phyloP scores from a whole-genome alignment of 2,888 invertebrate species.

The Synanthedon myopaeformis region DNA sequence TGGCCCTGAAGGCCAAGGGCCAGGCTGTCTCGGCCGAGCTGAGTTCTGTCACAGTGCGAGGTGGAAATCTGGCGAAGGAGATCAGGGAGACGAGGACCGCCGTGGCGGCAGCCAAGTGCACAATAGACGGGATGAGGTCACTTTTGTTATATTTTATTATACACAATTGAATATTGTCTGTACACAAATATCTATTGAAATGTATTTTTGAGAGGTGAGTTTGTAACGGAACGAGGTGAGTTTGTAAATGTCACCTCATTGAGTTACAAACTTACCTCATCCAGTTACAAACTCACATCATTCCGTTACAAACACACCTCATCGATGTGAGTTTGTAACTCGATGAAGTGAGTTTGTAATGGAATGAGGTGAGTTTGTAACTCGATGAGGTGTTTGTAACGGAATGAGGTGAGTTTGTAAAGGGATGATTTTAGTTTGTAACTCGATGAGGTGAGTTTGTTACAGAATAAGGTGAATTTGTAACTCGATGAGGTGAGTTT shows the following conservation, averaged over 20 bases:
- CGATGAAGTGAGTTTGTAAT: not conserved
- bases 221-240: not conserved
- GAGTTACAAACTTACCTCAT: too few species aligned
- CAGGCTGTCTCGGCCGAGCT: constrained; percentile 86
- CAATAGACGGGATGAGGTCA: constrained; percentile 98
- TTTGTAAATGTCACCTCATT: too few species aligned
- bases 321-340: too few species aligned
- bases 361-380: not conserved
- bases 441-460: too few species aligned
- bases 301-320: too few species aligned
- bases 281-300: too few species aligned
- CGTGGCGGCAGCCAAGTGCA: constrained; percentile 90
- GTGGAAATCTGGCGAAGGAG: constrained; percentile 38
- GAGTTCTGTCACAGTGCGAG: constrained; percentile 64
- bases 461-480: too few species aligned
- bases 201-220: too few species aligned
- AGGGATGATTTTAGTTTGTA: not conserved
- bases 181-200: too few species aligned
- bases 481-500: too few species aligned
- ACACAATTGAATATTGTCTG: too few species aligned
- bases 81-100: constrained; percentile 73
- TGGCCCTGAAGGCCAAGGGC: constrained; percentile 88
- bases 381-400: not conserved
- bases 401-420: not conserved
- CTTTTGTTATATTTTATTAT: too few species aligned